Percentiles rank a stretch among this genome's conserved stretches.
phyloP scores from a whole-genome alignment of 2,888 invertebrate genomes.

The Catonia carolina region DNA sequence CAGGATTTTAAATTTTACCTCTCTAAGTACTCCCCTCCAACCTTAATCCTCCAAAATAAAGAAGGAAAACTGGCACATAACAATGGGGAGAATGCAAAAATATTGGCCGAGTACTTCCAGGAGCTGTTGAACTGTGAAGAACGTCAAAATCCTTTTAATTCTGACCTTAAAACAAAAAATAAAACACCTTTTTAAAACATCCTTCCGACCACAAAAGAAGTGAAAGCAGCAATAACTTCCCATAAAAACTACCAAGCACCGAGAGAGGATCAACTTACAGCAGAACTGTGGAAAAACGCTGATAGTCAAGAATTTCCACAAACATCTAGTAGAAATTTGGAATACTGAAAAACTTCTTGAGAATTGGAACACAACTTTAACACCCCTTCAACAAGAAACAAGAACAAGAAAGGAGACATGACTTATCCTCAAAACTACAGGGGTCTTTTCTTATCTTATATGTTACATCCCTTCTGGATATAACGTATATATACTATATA shows the following conservation, averaged over 20 bases:
- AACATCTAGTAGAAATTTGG: background rate
- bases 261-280: background rate
- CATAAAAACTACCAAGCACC: background rate
- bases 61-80: too few species aligned
- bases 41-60: too few species aligned
- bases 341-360: background rate
- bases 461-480: background rate
- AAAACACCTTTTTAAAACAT: background rate
- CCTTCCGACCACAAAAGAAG: background rate
- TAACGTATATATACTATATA: too few species aligned
- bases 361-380: background rate
- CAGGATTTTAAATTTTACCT: too few species aligned
- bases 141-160: background rate
- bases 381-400: background rate
- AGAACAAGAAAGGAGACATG: background rate
- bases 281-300: background rate
- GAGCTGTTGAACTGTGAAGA: background rate
- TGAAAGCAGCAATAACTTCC: background rate
- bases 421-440: background rate
- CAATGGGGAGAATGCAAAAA: too few species aligned
- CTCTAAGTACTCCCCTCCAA: too few species aligned
- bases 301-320: background rate
- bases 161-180: background rate
- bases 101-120: too few species aligned
- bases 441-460: too few species aligned